phyloP scores from a whole-genome alignment of 1,140 invertebrate species.

The Drosophila leontia region DNA sequence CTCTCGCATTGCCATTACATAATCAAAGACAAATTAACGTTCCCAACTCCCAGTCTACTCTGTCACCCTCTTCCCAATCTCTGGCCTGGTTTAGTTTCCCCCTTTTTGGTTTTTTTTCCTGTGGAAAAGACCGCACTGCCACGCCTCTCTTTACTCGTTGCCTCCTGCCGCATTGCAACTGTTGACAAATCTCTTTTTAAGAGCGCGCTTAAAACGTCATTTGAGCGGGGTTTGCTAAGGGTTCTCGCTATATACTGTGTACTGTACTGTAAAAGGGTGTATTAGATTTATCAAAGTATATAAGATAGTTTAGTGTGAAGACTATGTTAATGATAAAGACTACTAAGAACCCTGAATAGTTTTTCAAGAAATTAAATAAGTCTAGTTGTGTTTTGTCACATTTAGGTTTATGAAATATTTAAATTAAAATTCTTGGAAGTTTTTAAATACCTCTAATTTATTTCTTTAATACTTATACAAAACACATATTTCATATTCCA shows the following conservation, averaged over 20 bases:
- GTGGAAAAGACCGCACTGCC: conserved; percentile 12
- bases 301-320: neutral
- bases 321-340: neutral
- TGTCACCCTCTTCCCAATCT: conserved; percentile 8
- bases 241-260: neutral
- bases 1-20: conserved; percentile 63
- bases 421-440: neutral
- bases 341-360: neutral
- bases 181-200: conserved; percentile 84
- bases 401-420: neutral
- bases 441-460: too few species aligned
- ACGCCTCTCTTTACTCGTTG: neutral
- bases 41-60: conserved; percentile 43
- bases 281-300: too few species aligned
- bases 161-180: conserved; percentile 72
- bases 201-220: conserved; percentile 82
- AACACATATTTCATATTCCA: neutral
- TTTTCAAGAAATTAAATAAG: neutral
- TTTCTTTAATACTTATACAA: neutral
- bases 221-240: conserved; percentile 50
- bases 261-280: neutral
- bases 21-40: conserved; percentile 79
- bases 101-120: conserved; percentile 12
- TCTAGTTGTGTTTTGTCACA: neutral
- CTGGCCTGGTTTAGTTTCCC: conserved; percentile 28